Evolutionary conservation across 2,888 invertebrate genomes (phyloP), one percentile per base, ranked within the genome.

Genomic region (Scaptomyza caliginosa): DNA sequence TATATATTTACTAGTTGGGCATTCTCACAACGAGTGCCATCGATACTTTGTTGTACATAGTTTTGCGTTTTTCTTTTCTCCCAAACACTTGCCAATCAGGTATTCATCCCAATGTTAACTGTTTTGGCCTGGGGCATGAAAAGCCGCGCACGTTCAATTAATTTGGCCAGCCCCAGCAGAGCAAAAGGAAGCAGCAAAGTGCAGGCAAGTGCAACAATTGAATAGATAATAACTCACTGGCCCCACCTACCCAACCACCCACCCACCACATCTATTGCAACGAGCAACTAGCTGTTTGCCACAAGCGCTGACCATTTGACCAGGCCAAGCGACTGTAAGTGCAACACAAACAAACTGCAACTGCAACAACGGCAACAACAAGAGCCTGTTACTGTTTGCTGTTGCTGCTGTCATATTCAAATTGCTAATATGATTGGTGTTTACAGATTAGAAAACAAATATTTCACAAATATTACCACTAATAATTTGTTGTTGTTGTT

Each of bases 361-460:
- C 51, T 8, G 26, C 59, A 49, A 45, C 39, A 45, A 21, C 43
- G 19, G 23, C 24, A 45, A 13, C 66, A 67, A 56, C 73, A 77
- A 77, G 59, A 67, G 77, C 76, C 79, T 78, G 79, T 81, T 82
- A 80, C 86, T 86, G 88, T 81, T 86, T 84, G 81, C 73, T 60
- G 81, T 72, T 60, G 73, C 60, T 66, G 73, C 85, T 89, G 86
- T 88, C 88, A 88, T 84, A 89, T 89, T 89, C 86, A 89, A 89
- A 90, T 89, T 89, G 87, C 83, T 90, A 89, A 90, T 88, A 90
- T 89, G 90, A 89, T 89, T 89, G 89, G 89, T 90, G 89, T 88
- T 89, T 89, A 85, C 88, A 89, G 90, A 90, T 89, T 89, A 89
- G 88, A 89, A 89, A 89, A 89, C 89, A 90, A 89, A 89, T 89